Evolutionary conservation across 2,888 invertebrate species (phyloP).

Genomic region (Drosophila crucigera): DNA sequence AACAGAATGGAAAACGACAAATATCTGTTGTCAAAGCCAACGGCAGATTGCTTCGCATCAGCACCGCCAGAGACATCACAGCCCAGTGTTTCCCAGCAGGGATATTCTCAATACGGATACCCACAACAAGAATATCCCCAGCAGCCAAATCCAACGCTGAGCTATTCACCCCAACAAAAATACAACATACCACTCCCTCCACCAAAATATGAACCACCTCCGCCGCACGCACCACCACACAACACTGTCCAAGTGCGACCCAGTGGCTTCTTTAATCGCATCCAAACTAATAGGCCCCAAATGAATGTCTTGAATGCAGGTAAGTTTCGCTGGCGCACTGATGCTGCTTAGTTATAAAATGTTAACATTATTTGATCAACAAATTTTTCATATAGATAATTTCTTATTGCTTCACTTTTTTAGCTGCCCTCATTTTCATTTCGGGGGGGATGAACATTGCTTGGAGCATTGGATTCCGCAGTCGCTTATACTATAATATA

Average conservation of each 20-base stretch:
- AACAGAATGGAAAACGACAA: constrained; percentile 52
- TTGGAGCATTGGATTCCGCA: constrained; percentile 65
- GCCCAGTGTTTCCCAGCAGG: background rate
- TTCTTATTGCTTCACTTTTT: background rate
- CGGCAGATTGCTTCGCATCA: constrained; percentile 25
- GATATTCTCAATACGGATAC: constrained; percentile 21
- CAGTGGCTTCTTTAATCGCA: constrained; percentile 38
- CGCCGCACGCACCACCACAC: constrained; percentile 22
- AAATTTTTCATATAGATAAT: background rate
- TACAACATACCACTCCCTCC: background rate
- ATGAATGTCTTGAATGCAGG: constrained; percentile 49
- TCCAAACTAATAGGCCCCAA: constrained; percentile 55
- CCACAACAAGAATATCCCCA: constrained; percentile 5
- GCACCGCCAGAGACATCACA: constrained; percentile 20
- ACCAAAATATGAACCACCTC: constrained; percentile 6
- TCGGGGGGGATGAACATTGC: constrained; percentile 78
- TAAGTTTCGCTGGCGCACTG: constrained; percentile 21
- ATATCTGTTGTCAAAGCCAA: constrained; percentile 23
- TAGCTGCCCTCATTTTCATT: constrained; percentile 69
- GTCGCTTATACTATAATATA: fast-evolving
- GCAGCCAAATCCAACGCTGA: constrained; percentile 13
- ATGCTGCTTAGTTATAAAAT: background rate
- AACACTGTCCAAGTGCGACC: constrained; percentile 19
- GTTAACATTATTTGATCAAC: background rate
- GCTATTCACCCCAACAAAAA: constrained; percentile 12